These are phyloP conservation scores for Chaetodon auriga DNA, from an alignment of 2,113 vertebrate species.

Conservation along the genomic window DNA sequence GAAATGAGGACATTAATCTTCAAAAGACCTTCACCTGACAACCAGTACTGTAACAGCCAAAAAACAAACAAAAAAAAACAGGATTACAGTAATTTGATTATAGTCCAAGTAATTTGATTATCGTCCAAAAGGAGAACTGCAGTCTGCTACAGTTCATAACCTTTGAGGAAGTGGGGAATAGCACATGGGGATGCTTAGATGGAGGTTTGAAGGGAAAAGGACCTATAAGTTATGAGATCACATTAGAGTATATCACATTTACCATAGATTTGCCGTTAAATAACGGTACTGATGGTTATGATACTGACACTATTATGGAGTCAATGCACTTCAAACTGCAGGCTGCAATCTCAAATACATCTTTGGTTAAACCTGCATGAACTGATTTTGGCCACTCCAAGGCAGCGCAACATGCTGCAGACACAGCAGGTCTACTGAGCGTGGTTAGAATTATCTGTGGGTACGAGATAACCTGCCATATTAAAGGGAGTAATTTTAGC, in stretches of 20 bases:
- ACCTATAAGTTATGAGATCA: not conserved
- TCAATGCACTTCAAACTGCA: not conserved
- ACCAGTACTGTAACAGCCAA: not conserved
- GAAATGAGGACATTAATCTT: not conserved
- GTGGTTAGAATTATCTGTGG: no score
- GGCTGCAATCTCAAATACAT: not conserved
- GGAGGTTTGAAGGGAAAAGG: not conserved
- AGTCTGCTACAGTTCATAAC: not conserved
- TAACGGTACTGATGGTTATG: not conserved
- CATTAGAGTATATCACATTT: not conserved
- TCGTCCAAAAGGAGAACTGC: not conserved
- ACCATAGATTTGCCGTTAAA: not conserved
- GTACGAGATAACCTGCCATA: no score
- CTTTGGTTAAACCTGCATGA: no score
- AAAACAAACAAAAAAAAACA: not conserved
- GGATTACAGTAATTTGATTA: constrained; percentile 3
- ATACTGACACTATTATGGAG: not conserved
- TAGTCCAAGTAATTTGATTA: constrained; percentile 2
- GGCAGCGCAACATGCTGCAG: no score
- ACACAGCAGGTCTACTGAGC: no score
- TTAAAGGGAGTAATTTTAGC: no score
- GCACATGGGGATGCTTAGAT: not conserved
- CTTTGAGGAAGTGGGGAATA: not conserved
- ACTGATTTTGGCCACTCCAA: no score
- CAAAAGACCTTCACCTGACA: constrained; percentile 3